These are phyloP conservation scores for Carassius auratus DNA, from an alignment of 2,113 vertebrate species.

Conservation along the genomic window DNA sequence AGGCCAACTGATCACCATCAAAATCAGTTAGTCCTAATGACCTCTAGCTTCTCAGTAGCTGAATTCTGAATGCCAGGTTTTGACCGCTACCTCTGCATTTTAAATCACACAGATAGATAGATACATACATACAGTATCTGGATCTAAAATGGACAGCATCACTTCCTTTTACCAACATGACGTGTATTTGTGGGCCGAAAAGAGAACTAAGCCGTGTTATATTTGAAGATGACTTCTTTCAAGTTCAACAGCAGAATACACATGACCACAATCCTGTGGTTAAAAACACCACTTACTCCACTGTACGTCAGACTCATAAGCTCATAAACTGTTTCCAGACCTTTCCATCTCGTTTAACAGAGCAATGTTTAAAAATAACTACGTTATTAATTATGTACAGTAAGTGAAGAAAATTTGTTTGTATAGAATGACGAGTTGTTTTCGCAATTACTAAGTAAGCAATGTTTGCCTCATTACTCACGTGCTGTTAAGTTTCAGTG, in stretches of 20 bases:
- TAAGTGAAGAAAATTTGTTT: no score
- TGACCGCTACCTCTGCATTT: neutral
- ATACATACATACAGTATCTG: no score
- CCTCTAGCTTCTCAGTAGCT: neutral
- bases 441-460: no score
- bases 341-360: neutral
- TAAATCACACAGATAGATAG: no score
- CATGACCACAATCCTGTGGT: neutral
- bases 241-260: neutral
- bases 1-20: no score
- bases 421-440: neutral
- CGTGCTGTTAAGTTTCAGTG: no score
- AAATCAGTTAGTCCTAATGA: no score
- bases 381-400: no score
- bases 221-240: neutral
- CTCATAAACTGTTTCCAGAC: neutral
- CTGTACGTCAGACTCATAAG: neutral
- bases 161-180: neutral
- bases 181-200: neutral
- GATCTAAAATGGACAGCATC: neutral
- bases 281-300: neutral
- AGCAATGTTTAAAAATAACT: no score
- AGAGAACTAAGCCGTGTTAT: slow-evolving; percentile 1
- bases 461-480: no score
- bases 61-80: neutral